Conservation (phyloP, 1,140 invertebrate genomes). For the Cyclargus thomasi region DNA sequence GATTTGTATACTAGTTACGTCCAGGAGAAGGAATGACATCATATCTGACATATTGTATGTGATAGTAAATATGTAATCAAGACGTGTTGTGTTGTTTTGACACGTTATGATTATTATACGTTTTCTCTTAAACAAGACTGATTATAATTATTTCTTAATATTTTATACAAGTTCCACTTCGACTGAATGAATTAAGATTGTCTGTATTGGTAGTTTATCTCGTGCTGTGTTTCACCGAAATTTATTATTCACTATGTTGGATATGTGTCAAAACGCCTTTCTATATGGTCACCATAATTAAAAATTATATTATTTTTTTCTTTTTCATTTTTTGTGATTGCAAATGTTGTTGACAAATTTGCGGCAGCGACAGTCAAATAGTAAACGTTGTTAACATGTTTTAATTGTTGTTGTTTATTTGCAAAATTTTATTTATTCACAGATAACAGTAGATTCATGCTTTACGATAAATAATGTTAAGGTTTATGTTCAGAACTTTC, state of each 20-base stretch:
- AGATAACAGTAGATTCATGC: constrained; percentile 62
- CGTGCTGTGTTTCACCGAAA: constrained; percentile 62
- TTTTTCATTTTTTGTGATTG: constrained; percentile 60
- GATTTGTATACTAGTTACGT: constrained; percentile 76
- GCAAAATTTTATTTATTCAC: constrained; percentile 73
- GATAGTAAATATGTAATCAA: constrained; percentile 59
- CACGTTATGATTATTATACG: constrained; percentile 58
- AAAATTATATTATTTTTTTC: constrained; percentile 48
- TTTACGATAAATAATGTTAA: constrained; percentile 57
- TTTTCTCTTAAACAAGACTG: constrained; percentile 76
- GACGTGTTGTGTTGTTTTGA: constrained; percentile 54
- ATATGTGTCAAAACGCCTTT: constrained; percentile 72
- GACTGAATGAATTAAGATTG: constrained; percentile 71
- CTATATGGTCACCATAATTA: constrained; percentile 64
- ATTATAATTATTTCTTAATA: constrained; percentile 76
- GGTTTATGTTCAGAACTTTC: constrained; percentile 61
- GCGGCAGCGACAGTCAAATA: constrained; percentile 66
- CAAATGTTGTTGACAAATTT: constrained; percentile 70
- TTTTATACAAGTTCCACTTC: constrained; percentile 73
- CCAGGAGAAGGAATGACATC: constrained; percentile 76
- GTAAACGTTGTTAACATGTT: constrained; percentile 53
- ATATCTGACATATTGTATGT: constrained; percentile 77
- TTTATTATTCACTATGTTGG: constrained; percentile 72
- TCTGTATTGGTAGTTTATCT: constrained; percentile 68
- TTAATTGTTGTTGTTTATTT: constrained; percentile 69